These are phyloP conservation scores for Capreolus pygargus DNA, from an alignment of 2,113 vertebrate genomes.

Conservation along the genomic window DNA sequence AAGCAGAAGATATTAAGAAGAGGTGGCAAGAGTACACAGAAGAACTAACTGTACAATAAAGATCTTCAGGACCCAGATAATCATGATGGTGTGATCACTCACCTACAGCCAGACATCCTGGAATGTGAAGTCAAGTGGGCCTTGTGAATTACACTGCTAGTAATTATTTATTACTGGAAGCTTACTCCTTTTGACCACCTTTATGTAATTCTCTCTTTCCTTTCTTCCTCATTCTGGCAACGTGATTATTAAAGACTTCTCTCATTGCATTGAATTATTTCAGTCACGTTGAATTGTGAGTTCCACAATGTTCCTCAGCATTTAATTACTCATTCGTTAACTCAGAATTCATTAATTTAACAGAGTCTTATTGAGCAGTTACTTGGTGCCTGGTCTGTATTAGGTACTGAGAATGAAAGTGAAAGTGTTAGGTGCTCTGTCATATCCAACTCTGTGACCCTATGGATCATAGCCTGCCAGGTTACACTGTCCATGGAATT, in stretches of 20 bases:
- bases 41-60: neutral
- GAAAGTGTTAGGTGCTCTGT: fast-evolving
- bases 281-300: neutral
- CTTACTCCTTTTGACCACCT: neutral
- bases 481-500: neutral
- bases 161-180: neutral
- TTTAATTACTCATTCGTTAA: neutral
- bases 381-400: neutral
- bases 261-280: neutral
- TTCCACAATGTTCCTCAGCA: neutral
- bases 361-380: neutral
- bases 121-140: neutral
- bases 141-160: neutral
- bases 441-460: neutral
- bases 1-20: neutral
- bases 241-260: neutral
- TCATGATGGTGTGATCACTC: neutral
- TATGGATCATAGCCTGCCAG: neutral
- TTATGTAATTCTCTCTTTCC: neutral
- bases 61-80: neutral
- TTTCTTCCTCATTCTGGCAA: neutral
- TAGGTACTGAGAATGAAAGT: neutral
- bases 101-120: neutral
- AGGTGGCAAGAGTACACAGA: neutral
- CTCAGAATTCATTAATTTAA: neutral